These are phyloP conservation scores for Cnemophilus loriae DNA, from an alignment of 2,113 vertebrate genomes.

Conservation along the genomic window DNA sequence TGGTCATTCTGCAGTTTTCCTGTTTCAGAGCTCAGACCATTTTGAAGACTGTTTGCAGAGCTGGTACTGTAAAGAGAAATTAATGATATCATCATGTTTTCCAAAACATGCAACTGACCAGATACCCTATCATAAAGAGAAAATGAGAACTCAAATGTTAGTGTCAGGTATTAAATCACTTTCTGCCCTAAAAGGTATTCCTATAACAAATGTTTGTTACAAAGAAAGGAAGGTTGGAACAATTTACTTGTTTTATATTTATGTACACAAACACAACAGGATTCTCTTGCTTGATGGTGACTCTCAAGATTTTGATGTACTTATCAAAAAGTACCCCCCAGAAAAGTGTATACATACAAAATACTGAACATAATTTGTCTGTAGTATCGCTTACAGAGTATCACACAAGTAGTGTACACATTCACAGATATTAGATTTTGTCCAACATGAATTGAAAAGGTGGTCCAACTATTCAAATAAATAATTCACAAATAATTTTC, in stretches of 20 bases:
- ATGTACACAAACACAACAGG: not conserved
- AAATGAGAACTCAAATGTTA: not conserved
- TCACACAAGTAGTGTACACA: not conserved
- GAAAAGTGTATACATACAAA: not conserved
- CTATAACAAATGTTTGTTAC: not conserved
- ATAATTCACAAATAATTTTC: not conserved
- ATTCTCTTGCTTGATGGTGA: not conserved
- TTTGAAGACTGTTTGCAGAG: not conserved
- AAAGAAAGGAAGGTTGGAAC: not conserved
- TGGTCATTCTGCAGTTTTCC: not conserved
- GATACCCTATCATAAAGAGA: not conserved
- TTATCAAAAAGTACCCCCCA: not conserved
- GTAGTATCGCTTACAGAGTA: not conserved
- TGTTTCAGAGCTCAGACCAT: not conserved
- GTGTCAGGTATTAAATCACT: not conserved
- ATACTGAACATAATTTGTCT: not conserved
- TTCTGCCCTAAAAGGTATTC: not conserved
- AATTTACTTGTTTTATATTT: not conserved
- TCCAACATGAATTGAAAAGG: not conserved
- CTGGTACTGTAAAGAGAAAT: not conserved
- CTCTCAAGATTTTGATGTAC: not conserved
- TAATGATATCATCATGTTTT: not conserved
- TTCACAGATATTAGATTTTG: not conserved
- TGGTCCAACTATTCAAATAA: not conserved
- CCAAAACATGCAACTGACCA: not conserved